Evolutionary conservation across 2,797 vertebrate species (phyloP), one percentile per base, ranked within the genome.

Genomic region (Apogon talboti): DNA sequence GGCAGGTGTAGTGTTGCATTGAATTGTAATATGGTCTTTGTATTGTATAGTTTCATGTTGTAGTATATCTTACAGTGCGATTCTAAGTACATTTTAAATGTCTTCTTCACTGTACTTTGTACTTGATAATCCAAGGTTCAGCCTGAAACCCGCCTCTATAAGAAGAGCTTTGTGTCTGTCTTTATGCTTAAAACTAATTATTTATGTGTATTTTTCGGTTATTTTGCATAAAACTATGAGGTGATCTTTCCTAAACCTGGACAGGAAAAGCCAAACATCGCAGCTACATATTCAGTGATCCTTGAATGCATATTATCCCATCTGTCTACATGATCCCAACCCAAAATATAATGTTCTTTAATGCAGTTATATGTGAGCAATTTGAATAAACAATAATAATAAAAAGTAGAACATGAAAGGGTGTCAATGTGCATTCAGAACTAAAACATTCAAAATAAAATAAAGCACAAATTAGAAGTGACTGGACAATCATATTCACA

Each of bases 231-330:
- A 38, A 47, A 13, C 44, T 46, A 19, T 68, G 14, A 53, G 16
- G 30, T 71, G 59, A 53, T 71, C 70, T 47, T 41, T 56, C 8
- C 33, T 35, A 58, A 64, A 48, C 24, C 46, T 42, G n/a, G 21
- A 70, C 55, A 63, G 53, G 52, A 72, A 77, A 76, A 19, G 67
- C 6, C 59, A 19, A 49, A n/a, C 2, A 5, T 38, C 37, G 37
- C 24, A 33, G 18, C 11, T n/a, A 40, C 11, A 24, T 38, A 40
- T 12, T 16, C 16, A 15, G 16, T 42, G 21, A 24, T 1, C 14
- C 30, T 35, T 35, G 33, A 28, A 28, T 28, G 24, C 9, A 35
- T 35, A 35, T 35, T 35, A 9, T 35, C 24, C 19, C 19, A 21
- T 21, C 3, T 28, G 4, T 28, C 24, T 28, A 28, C 6, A 6